These are phyloP conservation scores for Labeo calbasu DNA, from an alignment of 2,797 vertebrate species.

Conservation along the genomic window DNA sequence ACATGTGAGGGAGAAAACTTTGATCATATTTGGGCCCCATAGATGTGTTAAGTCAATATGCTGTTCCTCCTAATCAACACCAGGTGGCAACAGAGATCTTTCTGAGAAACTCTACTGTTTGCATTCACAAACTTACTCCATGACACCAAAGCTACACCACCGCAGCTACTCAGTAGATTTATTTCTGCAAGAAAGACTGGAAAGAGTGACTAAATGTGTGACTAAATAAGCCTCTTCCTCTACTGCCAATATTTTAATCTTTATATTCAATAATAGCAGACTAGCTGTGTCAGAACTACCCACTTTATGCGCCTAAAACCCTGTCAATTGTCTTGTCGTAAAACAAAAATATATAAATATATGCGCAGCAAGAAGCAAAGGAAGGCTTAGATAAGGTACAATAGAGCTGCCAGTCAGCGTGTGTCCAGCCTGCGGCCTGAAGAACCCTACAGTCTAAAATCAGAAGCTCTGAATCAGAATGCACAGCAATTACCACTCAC, in stretches of 20 bases:
- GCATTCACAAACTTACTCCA: neutral
- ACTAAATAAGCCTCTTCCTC: neutral
- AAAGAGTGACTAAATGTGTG: neutral
- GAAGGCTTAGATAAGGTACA: neutral
- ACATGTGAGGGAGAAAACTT: no score
- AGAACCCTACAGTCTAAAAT: slow-evolving; percentile 50
- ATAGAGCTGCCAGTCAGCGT: neutral
- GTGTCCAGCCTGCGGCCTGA: slow-evolving; percentile 15
- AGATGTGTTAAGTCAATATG: neutral
- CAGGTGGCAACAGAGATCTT: slow-evolving; percentile 72
- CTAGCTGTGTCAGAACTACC: neutral
- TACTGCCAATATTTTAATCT: neutral
- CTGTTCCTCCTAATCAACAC: slow-evolving; percentile 57
- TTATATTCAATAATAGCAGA: neutral
- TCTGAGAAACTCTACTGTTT: neutral
- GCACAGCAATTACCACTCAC: slow-evolving; percentile 67
- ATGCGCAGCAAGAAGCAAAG: slow-evolving; percentile 17
- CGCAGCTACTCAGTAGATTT: neutral
- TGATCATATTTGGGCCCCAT: no score
- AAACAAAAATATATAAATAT: slow-evolving; percentile 6
- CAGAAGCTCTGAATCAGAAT: slow-evolving; percentile 44
- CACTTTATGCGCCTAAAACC: neutral
- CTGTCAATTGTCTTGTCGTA: neutral
- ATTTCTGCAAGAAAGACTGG: neutral
- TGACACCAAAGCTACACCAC: neutral